These are phyloP conservation scores for Sporophila hypoxantha DNA, from an alignment of 2,113 vertebrate species.

Conservation along the genomic window DNA sequence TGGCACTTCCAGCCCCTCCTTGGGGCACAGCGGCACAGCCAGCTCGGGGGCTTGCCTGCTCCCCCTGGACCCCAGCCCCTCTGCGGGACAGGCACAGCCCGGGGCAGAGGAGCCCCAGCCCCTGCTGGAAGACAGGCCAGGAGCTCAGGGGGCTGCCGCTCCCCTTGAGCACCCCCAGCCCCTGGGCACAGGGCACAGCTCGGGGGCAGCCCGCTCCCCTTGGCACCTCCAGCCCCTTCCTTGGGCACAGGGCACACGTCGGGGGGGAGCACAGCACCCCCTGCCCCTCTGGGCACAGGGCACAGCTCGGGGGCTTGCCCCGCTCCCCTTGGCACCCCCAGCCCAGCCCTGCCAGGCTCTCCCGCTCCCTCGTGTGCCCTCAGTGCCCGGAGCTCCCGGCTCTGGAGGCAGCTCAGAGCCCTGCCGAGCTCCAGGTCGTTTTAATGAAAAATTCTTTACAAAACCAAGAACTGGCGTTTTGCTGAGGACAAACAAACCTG, in stretches of 20 bases:
- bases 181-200: neutral
- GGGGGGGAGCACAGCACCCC: neutral
- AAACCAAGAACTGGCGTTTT: neutral
- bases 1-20: neutral
- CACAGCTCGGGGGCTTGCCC: neutral
- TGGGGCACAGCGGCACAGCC: too few species aligned
- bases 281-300: neutral
- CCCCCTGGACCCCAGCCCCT: too few species aligned
- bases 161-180: neutral
- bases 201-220: neutral
- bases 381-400: neutral
- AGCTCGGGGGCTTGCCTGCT: too few species aligned
- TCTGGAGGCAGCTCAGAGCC: accelerated
- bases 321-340: neutral
- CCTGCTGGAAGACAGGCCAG: neutral
- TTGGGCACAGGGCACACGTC: neutral
- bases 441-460: neutral
- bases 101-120: too few species aligned
- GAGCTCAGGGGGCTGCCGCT: neutral
- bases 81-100: too few species aligned
- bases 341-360: neutral
- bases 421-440: neutral
- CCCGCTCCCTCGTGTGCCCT: neutral
- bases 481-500: neutral
- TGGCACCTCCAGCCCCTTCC: too few species aligned